Evolutionary conservation across 1,140 invertebrate species (phyloP), one percentile per base, ranked within the genome.

Genomic region (Bombus pascuorum): DNA sequence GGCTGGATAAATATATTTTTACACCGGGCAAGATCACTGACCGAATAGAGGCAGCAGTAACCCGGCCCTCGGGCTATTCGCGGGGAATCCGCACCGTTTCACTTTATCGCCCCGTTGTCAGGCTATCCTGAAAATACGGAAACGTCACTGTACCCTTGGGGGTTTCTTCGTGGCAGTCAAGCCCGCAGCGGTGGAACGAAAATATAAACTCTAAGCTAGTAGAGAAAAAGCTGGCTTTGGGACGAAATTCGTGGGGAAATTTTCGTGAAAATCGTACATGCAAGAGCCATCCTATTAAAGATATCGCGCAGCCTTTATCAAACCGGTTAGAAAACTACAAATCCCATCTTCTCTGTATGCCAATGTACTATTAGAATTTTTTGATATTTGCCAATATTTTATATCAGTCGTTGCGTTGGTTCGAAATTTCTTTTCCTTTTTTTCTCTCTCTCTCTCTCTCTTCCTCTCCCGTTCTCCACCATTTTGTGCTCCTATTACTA

Each of bases 41-140:
- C 34, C 85, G 81, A 81, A 87, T 79, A 81, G 66, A 44, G 76
- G 66, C 66, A 74, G 88, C 44, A 77, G 86, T 87, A 87, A 75
- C 79, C 85, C 75, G 25, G 37, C 71, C 59, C 70, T 42, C 37
- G 44, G 57, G 85, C 82, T 82, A 89, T 90, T 90, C 75, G 37
- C 57, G 57, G 85, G 34, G 79, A 90, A 89, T 88, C 83, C 80
- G 62, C 81, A 73, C 77, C 89, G 83, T 90, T 90, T 86, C 83
- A 86, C 83, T 90, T 90, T 90, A 90, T 90, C 89, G 86, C 37
- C 15, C 81, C 76, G 86, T 90, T 77, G 88, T 90, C 83, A 77
- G 68, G 44, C 72, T 57, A 79, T 90, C 71, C 89, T 77, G 75
- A 79, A 90, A 90, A 87, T 90, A 90, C 86, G 79, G 66, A 85